These are phyloP conservation scores for Taeniopygia guttata DNA, from an alignment of 2,797 vertebrate species.

Conservation along the genomic window DNA sequence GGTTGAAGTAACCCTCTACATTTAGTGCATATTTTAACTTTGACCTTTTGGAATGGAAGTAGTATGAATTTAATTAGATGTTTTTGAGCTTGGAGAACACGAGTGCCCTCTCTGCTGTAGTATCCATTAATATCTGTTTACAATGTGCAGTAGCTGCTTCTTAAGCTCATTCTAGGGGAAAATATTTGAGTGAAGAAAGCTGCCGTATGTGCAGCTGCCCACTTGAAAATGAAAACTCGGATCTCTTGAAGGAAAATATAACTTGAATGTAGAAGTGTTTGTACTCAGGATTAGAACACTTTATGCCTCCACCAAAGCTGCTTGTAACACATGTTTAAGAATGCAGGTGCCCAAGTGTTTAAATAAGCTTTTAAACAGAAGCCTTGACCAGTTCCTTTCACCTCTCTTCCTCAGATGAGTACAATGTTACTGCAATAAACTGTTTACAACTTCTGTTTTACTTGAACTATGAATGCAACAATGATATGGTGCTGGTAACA, in stretches of 20 bases:
- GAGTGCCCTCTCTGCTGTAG: not conserved
- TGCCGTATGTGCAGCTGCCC: not conserved
- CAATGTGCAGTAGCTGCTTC: not conserved
- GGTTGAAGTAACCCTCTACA: not conserved
- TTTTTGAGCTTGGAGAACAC: not conserved
- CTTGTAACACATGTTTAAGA: not conserved
- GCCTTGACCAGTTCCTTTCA: not conserved
- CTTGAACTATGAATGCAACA: constrained; percentile 14
- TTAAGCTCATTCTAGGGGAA: not conserved
- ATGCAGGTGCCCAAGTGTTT: not conserved
- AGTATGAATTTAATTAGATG: not conserved
- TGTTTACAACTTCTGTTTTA: constrained; percentile 14
- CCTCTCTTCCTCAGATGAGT: not conserved
- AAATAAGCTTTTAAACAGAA: not conserved
- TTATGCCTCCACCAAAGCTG: not conserved
- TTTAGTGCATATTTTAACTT: not conserved
- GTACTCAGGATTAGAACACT: not conserved
- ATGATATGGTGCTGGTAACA: not conserved
- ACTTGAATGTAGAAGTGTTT: not conserved
- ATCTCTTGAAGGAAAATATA: not conserved
- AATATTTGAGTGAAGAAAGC: not conserved
- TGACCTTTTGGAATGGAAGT: not conserved
- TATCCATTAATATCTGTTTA: not conserved
- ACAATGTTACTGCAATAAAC: not conserved
- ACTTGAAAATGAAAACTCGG: not conserved